Base-by-base conservation (phyloP, 1,140 invertebrate species). In the Dendroctonus valens region DNA sequence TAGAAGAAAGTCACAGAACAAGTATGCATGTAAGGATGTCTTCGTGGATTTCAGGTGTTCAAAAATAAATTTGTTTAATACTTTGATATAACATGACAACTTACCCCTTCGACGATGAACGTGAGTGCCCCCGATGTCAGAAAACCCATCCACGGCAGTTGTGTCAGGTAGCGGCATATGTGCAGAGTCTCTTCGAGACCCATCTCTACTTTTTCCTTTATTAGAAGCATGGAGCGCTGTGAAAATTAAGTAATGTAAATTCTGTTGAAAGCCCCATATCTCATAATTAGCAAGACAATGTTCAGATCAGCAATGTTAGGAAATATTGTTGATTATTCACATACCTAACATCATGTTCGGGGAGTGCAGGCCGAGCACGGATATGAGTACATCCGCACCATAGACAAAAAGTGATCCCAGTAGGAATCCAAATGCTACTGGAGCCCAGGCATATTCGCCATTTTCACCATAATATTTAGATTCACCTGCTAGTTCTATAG, bases 361-460 rank as follows among this genome's bases (percentile, higher is more conserved):
- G 70, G 89, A 91, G 77, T 88, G 87, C 44, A 93, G 83, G 70
- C 91, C 91, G 71, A 92, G 82, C 62, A 88, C 86, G 59, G 93
- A 90, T 79, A 99, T 89, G 68, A 97, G 83, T 63, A 88, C 80
- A 82, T 99, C 97, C 52, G 95, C 93, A 58, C 87, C 87, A 81
- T 89, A 96, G 5, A 99, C 96, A 86, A 99, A 99, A 7, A 90
- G 81, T 41, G 95, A 92, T 64, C 97, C 97, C 41, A 98, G 77
- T n/a, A 94, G 79, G 82, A 99, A 98, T 11, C 97, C 97, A 65
- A 91, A 79, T 38, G 88, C 87, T 2, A 97, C 93, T 11, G 97
- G 96, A 67, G 95, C 63, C 80, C 97, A 97, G n/a, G 95, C 91
- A 80, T 86, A 96, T 80, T 94, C 84, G 59, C 94, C 94, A 38